phyloP scores from a whole-genome alignment of 2,113 vertebrate species.

The Sylvietta virens region DNA sequence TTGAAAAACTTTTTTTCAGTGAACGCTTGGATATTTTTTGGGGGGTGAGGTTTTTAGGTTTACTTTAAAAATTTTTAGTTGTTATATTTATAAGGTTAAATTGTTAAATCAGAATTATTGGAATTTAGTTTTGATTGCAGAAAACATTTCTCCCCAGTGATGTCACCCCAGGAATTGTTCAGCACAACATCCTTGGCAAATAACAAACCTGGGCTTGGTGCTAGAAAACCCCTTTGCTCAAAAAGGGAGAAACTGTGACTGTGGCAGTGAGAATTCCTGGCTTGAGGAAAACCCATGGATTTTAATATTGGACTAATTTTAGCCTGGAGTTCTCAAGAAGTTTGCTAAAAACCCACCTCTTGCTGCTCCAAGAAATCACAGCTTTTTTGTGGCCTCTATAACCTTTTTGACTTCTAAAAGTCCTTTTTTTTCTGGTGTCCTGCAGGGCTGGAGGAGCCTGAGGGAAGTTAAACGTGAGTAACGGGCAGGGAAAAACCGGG shows the following conservation, averaged over 20 bases:
- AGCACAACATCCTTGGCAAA: neutral
- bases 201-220: fast-evolving
- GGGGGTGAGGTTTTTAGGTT: no score
- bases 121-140: no score
- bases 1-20: no score
- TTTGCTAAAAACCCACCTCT: neutral
- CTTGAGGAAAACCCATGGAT: neutral
- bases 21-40: no score
- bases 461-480: neutral
- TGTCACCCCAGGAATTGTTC: neutral
- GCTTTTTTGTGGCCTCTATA: neutral
- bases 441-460: neutral
- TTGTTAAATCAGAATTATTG: no score
- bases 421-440: neutral
- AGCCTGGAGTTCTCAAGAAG: neutral
- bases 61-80: no score
- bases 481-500: neutral
- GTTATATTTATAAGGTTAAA: no score
- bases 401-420: neutral
- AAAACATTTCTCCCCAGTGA: no score
- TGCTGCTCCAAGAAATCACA: neutral
- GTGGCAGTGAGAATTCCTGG: neutral
- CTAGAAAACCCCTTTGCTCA: neutral
- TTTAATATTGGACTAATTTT: neutral
- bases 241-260: neutral